phyloP scores from a whole-genome alignment of 2,797 vertebrate species.

The Eidolon dupreanum region DNA sequence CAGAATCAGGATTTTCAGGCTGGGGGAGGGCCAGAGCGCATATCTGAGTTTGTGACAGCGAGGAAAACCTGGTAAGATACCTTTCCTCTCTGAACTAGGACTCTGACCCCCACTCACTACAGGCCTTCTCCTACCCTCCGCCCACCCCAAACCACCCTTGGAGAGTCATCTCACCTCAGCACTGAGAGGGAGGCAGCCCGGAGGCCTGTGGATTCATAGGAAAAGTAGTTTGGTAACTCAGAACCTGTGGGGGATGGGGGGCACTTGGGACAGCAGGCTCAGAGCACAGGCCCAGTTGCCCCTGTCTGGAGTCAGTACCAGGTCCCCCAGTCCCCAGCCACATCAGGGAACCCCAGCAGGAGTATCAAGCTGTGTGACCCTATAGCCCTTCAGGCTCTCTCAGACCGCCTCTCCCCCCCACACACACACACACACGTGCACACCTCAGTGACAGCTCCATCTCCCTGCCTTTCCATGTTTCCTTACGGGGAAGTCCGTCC shows the following conservation, averaged over 20 bases:
- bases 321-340: background rate
- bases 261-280: background rate
- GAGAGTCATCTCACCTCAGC: background rate
- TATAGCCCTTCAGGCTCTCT: background rate
- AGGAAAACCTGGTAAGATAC: background rate
- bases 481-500: accelerated
- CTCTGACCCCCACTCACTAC: background rate
- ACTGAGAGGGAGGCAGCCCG: background rate
- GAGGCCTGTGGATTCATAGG: background rate
- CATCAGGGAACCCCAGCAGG: background rate
- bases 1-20: background rate
- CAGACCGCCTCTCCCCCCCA: background rate
- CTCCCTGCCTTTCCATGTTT: background rate
- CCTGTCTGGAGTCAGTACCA: background rate
- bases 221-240: background rate
- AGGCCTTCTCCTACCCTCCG: background rate
- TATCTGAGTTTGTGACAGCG: background rate
- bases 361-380: background rate
- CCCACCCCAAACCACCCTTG: background rate
- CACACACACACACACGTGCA: too few species aligned
- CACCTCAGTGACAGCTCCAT: background rate
- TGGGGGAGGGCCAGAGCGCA: background rate
- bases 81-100: background rate
- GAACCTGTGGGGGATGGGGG: background rate
- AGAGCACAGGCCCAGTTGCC: background rate